Evolutionary conservation across 2,797 vertebrate species (phyloP).

Genomic region (Clarias fuscus): DNA sequence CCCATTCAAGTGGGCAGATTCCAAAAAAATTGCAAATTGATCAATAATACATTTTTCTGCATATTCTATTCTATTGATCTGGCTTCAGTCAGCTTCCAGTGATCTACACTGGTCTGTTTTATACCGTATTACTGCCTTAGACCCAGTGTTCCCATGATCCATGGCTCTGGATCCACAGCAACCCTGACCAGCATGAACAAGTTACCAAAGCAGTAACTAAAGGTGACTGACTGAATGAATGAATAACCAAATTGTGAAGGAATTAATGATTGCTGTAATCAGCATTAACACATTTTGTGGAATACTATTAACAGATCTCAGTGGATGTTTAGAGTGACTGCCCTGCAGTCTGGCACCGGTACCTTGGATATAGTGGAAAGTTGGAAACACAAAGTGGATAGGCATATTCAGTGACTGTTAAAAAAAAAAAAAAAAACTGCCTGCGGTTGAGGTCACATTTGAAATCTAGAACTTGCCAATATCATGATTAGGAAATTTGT

Average conservation of each 20-base stretch:
- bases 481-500: slow-evolving; percentile 39
- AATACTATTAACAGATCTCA: slow-evolving; percentile 9
- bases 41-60: not conserved
- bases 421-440: slow-evolving; percentile 21
- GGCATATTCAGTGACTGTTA: slow-evolving; percentile 28
- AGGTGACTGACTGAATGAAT: not conserved
- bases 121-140: not conserved
- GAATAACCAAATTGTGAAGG: not conserved
- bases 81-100: too few relatives aligned
- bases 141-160: not conserved
- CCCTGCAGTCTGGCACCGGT: not conserved
- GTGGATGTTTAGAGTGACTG: slow-evolving; percentile 17
- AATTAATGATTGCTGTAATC: not conserved
- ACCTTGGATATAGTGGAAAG: slow-evolving; percentile 24
- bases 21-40: not conserved
- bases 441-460: slow-evolving; percentile 32
- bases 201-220: not conserved
- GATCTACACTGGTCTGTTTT: not conserved
- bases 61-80: not conserved
- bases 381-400: slow-evolving; percentile 18
- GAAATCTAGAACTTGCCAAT: slow-evolving; percentile 22
- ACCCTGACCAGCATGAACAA: not conserved
- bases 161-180: not conserved
- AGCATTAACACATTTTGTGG: not conserved
- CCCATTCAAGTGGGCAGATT: not conserved